Percentiles rank a stretch among this genome's conserved stretches.
Evolutionary conservation across 1,140 invertebrate genomes (phyloP).

Genomic region (Lepidurus couesii): DNA sequence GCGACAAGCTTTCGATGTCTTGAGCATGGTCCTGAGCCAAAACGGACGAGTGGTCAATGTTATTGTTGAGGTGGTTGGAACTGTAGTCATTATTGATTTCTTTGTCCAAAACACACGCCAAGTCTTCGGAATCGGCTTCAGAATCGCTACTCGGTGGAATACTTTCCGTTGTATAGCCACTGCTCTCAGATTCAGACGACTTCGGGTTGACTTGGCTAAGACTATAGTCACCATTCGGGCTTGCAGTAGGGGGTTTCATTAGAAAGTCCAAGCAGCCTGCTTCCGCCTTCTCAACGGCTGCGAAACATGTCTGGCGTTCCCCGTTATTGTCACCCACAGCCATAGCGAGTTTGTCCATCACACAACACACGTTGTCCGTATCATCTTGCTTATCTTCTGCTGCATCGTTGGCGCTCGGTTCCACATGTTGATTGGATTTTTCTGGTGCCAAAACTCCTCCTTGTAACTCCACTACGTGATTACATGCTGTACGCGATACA

Average conservation of each 20-base stretch:
- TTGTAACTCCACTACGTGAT: not conserved
- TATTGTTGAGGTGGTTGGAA: not conserved
- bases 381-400: not conserved
- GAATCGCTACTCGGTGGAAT: conserved; percentile 7
- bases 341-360: not conserved
- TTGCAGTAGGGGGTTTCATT: not conserved
- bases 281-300: not conserved
- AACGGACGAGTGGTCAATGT: not conserved
- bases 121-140: conserved; percentile 1
- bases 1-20: not conserved
- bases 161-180: not conserved
- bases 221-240: not conserved
- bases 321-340: not conserved
- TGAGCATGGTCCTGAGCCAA: not conserved
- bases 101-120: not conserved
- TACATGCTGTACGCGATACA: not conserved
- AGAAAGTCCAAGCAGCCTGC: not conserved
- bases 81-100: not conserved
- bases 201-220: not conserved
- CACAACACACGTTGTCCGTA: not conserved
- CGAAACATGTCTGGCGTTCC: not conserved
- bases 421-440: not conserved
- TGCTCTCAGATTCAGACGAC: not conserved
- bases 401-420: not conserved
- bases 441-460: not conserved